A percentile compares a stretch with the other conserved stretches of the same genome.
These are phyloP conservation scores for Wasmannia auropunctata DNA, from an alignment of 1,140 invertebrate genomes.

Conservation along the genomic window DNA sequence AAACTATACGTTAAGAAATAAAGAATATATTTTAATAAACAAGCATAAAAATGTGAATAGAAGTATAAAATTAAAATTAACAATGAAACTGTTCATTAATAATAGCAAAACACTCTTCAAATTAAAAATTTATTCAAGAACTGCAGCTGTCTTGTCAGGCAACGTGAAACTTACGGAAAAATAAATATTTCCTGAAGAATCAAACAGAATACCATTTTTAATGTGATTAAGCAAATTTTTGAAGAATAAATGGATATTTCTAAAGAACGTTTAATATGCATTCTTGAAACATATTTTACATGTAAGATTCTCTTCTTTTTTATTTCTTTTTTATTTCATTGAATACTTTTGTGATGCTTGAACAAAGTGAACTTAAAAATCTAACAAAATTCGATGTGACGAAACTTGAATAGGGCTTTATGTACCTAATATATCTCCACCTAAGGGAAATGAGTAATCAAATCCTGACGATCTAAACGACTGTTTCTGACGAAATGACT, in stretches of 20 bases:
- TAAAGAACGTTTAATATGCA: background rate
- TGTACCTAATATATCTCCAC: background rate
- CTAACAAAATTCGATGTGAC: background rate
- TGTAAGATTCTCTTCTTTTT: background rate
- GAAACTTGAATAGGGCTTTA: background rate
- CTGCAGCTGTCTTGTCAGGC: background rate
- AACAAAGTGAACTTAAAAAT: background rate
- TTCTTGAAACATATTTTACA: background rate
- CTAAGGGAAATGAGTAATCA: background rate
- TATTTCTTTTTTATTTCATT: background rate
- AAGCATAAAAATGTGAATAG: background rate
- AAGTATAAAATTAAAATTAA: background rate
- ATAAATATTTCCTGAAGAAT: background rate
- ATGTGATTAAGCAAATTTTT: constrained; percentile 7
- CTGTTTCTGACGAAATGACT: no score
- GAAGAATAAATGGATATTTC: background rate
- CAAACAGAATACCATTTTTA: background rate
- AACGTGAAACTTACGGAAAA: background rate
- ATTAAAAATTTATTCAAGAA: background rate
- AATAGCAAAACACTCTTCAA: background rate
- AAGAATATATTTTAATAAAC: background rate
- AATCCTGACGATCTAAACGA: background rate
- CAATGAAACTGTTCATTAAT: background rate
- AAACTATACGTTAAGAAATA: background rate
- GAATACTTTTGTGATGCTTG: background rate